phyloP scores from a whole-genome alignment of 1,140 invertebrate species.

The Heliconius eleuchia region DNA sequence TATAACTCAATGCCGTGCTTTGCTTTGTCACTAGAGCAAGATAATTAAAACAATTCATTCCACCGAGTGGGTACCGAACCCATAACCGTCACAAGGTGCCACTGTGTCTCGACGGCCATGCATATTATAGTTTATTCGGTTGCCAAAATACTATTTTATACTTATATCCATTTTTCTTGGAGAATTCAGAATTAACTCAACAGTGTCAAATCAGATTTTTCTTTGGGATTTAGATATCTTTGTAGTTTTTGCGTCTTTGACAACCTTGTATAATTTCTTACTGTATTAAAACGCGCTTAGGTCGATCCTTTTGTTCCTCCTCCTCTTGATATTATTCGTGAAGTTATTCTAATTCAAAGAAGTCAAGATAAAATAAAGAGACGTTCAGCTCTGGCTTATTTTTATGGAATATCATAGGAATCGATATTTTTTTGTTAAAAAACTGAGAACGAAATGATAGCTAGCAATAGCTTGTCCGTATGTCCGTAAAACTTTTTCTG shows the following conservation, averaged over 20 bases:
- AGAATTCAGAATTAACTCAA: not conserved
- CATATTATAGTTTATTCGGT: not conserved
- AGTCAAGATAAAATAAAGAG: not conserved
- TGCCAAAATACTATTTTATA: not conserved
- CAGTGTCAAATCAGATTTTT: constrained; percentile 1
- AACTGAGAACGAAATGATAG: too few species aligned
- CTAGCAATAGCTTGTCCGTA: too few species aligned
- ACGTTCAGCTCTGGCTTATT: not conserved
- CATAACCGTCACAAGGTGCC: too few species aligned
- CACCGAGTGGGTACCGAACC: too few species aligned
- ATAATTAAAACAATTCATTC: too few species aligned
- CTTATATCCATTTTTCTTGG: not conserved
- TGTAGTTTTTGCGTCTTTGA: constrained; percentile 10
- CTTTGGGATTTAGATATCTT: constrained; percentile 6
- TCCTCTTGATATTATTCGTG: not conserved
- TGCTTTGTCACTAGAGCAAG: too few species aligned
- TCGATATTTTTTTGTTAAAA: too few species aligned
- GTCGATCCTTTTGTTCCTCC: not conserved
- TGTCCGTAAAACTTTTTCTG: too few species aligned
- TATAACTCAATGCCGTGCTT: too few species aligned
- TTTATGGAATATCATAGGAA: not conserved
- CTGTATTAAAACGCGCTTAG: constrained; percentile 11
- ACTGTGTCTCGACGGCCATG: too few species aligned
- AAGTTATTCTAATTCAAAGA: not conserved
- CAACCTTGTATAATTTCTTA: constrained; percentile 7